Evolutionary conservation across 2,888 invertebrate species (phyloP), one percentile per base, ranked within the genome.

Genomic region (Tholera decimalis): DNA sequence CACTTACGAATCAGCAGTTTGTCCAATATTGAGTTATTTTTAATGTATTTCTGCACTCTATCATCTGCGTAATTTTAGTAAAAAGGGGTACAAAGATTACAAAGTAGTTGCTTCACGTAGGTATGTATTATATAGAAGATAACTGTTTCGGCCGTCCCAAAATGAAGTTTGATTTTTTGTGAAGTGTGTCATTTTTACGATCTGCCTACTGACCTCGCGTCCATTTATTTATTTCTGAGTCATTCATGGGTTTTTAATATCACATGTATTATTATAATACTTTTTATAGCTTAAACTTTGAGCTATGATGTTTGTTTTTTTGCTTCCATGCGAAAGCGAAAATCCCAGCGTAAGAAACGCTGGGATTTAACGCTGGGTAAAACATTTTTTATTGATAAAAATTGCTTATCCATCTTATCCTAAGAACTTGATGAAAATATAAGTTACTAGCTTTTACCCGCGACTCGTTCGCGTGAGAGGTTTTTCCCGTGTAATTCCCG

Each of bases 281-380:
- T 26, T 71, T 63, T 72, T 72, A 15, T 51, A 35, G 5, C n/a
- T 37, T 53, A 22, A 44, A 50, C 39, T 64, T 47, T 53, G 56
- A 53, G 15, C 44, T 56, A 37, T 41, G 24, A 13, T 50, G 7
- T 35, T 56, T 11, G 18, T 41, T 64, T 69, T 66, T 56, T 30
- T 56, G 35, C 33, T 56, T 44, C 20, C 9, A 26, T 50, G 18
- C 43, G 13, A 44, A 37, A 49, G 46, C 24, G 11, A 37, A 43
- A 62, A 62, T 37, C 30, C 22, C 41, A 9, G 11, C 7, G 3
- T 69, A 33, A 26, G 26, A 47, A n/a, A n/a, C n/a, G n/a, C n/a
- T n/a, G n/a, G n/a, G n/a, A n/a, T n/a, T n/a, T n/a, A n/a, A n/a
- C n/a, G n/a, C n/a, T n/a, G n/a, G n/a, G n/a, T n/a, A n/a, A n/a